phyloP scores from a whole-genome alignment of 2,797 vertebrate genomes.

The Petrocephalus schoutedeni region DNA sequence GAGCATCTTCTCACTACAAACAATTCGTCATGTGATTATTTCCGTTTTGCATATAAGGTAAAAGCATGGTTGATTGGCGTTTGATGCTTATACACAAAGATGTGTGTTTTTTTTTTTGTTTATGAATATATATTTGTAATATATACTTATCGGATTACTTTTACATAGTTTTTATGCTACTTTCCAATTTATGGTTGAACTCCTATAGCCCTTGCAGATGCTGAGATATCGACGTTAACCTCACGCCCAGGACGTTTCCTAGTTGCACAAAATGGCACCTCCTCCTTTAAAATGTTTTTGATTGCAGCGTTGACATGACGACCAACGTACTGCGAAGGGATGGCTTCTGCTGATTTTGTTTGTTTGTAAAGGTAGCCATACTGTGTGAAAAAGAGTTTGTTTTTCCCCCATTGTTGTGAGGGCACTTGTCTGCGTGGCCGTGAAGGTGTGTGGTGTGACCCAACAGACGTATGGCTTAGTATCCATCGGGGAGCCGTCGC shows the following conservation, averaged over 20 bases:
- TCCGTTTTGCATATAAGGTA: conserved; percentile 65
- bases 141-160: conserved; percentile 48
- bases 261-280: conserved; percentile 20
- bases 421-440: conserved; percentile 44
- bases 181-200: conserved; percentile 50
- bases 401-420: conserved; percentile 25
- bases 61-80: conserved; percentile 57
- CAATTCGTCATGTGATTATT: conserved; percentile 41
- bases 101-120: conserved; percentile 31
- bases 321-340: conserved; percentile 54
- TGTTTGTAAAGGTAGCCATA: conserved; percentile 17
- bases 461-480: conserved; percentile 98
- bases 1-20: conserved; percentile 41
- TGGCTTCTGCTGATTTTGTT: conserved; percentile 43
- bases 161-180: conserved; percentile 45
- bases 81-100: conserved; percentile 40
- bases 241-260: conserved; percentile 26
- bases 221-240: conserved; percentile 47
- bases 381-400: conserved; percentile 53
- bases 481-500: conserved; percentile 78
- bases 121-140: conserved; percentile 25
- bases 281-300: conserved; percentile 24
- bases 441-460: conserved; percentile 49
- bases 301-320: conserved; percentile 41
- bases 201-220: conserved; percentile 68